phyloP scores from a whole-genome alignment of 2,113 vertebrate genomes.

The Neopipo cinnamomea region DNA sequence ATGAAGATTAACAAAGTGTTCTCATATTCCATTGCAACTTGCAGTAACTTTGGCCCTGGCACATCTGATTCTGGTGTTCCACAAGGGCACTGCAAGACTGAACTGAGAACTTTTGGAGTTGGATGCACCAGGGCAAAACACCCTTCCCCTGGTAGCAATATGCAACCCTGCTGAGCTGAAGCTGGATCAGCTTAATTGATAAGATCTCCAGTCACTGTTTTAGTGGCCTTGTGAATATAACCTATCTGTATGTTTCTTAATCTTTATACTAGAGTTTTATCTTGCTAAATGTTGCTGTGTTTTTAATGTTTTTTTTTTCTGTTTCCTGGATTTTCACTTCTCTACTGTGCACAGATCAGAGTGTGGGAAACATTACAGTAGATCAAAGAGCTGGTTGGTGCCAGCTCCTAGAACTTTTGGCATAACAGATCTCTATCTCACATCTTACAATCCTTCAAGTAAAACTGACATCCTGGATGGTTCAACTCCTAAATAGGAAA shows the following conservation, averaged over 20 bases:
- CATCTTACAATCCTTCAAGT: not conserved
- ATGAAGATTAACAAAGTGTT: not conserved
- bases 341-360: not conserved
- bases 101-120: not conserved
- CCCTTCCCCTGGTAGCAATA: not conserved
- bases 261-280: not conserved
- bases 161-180: not conserved
- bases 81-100: not conserved
- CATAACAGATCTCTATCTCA: not conserved
- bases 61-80: not conserved
- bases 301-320: not conserved
- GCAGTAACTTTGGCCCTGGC: not conserved
- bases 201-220: not conserved
- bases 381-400: not conserved
- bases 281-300: not conserved
- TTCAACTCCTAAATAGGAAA: constrained; percentile 15
- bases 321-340: not conserved
- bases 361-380: not conserved
- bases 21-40: not conserved
- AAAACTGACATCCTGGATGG: not conserved
- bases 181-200: not conserved
- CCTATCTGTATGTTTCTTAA: not conserved
- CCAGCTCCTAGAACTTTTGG: not conserved
- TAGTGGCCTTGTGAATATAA: not conserved
- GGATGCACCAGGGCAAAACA: not conserved